These are phyloP conservation scores for Iselma pallidipennis DNA, from an alignment of 2,888 invertebrate genomes.

Conservation along the genomic window DNA sequence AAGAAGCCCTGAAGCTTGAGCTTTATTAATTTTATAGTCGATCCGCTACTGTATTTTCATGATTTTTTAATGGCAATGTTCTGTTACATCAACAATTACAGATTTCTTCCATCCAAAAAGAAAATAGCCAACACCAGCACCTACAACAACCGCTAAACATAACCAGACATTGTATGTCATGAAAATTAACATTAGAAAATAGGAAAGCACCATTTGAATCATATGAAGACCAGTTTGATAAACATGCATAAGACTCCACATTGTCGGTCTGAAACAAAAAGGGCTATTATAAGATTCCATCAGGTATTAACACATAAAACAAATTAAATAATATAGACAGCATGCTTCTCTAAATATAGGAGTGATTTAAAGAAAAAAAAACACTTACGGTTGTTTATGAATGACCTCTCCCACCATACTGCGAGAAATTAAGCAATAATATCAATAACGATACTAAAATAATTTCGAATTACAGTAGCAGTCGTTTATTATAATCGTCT, in stretches of 20 bases:
- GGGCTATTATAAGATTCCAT: not conserved
- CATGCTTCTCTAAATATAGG: not conserved
- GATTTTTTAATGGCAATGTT: slow-evolving; percentile 93
- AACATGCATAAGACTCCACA: slow-evolving; percentile 81
- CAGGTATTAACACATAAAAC: not conserved
- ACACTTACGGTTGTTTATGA: slow-evolving; percentile 74
- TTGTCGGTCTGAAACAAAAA: slow-evolving; percentile 71
- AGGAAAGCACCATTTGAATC: slow-evolving; percentile 86
- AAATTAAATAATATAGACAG: not conserved
- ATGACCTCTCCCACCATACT: slow-evolving; percentile 74
- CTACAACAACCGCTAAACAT: slow-evolving; percentile 84
- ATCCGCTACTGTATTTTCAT: slow-evolving; percentile 15
- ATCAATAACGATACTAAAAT: slow-evolving; percentile 6
- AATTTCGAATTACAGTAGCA: not conserved
- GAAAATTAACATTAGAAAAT: slow-evolving; percentile 94
- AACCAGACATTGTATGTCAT: slow-evolving; percentile 98
- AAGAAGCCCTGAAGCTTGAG: no score
- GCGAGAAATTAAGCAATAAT: slow-evolving; percentile 49
- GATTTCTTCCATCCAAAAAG: slow-evolving; percentile 96
- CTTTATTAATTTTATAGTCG: not conserved
- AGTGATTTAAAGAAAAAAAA: slow-evolving; percentile 6
- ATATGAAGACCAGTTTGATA: slow-evolving; percentile 89
- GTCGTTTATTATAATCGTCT: no score
- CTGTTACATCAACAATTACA: slow-evolving; percentile 90
- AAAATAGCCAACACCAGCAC: slow-evolving; percentile 91